These are phyloP conservation scores for Colistium nudipinnis DNA, from an alignment of 2,113 vertebrate genomes.

Conservation along the genomic window DNA sequence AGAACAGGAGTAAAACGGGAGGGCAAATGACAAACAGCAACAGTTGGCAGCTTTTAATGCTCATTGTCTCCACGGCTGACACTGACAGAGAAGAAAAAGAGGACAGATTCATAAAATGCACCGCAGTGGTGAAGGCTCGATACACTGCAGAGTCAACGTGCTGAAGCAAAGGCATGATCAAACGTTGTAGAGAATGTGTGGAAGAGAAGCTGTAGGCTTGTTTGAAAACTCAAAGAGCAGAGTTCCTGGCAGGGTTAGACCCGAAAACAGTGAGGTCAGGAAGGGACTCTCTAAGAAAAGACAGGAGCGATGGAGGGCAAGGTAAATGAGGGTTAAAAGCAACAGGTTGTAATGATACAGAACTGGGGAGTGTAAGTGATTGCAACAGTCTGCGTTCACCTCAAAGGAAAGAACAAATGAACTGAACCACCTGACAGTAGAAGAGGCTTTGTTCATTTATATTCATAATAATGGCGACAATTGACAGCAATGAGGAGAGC, in stretches of 20 bases:
- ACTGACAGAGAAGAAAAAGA: background rate
- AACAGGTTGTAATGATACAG: background rate
- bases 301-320: background rate
- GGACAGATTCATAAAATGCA: constrained; percentile 7
- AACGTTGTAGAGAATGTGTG: background rate
- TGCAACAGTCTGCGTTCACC: background rate
- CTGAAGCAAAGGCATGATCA: constrained; percentile 1
- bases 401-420: background rate
- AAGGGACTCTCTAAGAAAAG: background rate
- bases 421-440: constrained; percentile 13
- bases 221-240: background rate
- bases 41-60: background rate
- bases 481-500: constrained; percentile 22
- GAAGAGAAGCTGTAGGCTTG: background rate
- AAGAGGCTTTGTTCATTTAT: constrained; percentile 38
- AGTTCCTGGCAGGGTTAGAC: background rate
- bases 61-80: constrained; percentile 7
- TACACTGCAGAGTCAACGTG: constrained; percentile 10
- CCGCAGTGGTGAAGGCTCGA: background rate
- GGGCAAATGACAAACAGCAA: constrained; percentile 11
- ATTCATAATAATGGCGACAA: constrained; percentile 33
- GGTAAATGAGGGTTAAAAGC: background rate
- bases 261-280: background rate
- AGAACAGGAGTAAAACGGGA: background rate
- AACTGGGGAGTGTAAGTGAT: background rate